A percentile compares a stretch with the other conserved stretches of the same genome.
These are phyloP conservation scores for Ataeniobius toweri DNA, from an alignment of 2,797 vertebrate species.

Conservation along the genomic window DNA sequence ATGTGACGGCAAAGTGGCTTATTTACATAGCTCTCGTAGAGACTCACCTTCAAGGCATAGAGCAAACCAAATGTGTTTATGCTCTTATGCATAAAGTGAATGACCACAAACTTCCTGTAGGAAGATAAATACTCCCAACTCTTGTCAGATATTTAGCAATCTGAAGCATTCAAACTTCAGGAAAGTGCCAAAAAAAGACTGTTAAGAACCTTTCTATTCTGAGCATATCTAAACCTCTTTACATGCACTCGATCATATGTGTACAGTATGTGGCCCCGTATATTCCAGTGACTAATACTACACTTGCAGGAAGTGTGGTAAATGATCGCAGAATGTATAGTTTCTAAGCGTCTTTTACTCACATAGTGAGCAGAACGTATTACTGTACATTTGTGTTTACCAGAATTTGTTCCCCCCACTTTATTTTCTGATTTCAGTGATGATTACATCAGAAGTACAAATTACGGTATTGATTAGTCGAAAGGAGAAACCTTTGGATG, in stretches of 20 bases:
- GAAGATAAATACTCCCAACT: conserved; percentile 18
- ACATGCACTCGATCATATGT: background rate
- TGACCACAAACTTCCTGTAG: conserved; percentile 7
- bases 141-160: conserved; percentile 29
- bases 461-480: conserved; percentile 20
- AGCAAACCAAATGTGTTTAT: background rate
- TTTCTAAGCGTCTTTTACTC: conserved; percentile 35
- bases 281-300: conserved; percentile 52
- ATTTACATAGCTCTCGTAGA: conserved; percentile 49
- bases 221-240: conserved; percentile 2
- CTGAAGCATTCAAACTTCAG: conserved; percentile 17
- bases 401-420: conserved; percentile 48
- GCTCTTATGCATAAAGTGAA: conserved; percentile 6
- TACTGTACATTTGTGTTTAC: conserved; percentile 46
- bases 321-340: conserved; percentile 24
- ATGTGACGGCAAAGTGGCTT: conserved; percentile 53
- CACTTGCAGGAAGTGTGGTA: conserved; percentile 53
- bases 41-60: conserved; percentile 2
- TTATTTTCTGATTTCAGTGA: conserved; percentile 40
- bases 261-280: conserved; percentile 34
- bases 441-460: background rate
- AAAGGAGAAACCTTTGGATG: conserved; percentile 23
- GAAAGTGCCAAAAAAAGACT: conserved; percentile 4
- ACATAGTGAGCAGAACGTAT: conserved; percentile 16
- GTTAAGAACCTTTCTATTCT: background rate